A percentile compares a stretch with the other conserved stretches of the same genome.
These are phyloP conservation scores for Propithecus coquereli DNA, from an alignment of 2,113 vertebrate genomes.

Conservation along the genomic window DNA sequence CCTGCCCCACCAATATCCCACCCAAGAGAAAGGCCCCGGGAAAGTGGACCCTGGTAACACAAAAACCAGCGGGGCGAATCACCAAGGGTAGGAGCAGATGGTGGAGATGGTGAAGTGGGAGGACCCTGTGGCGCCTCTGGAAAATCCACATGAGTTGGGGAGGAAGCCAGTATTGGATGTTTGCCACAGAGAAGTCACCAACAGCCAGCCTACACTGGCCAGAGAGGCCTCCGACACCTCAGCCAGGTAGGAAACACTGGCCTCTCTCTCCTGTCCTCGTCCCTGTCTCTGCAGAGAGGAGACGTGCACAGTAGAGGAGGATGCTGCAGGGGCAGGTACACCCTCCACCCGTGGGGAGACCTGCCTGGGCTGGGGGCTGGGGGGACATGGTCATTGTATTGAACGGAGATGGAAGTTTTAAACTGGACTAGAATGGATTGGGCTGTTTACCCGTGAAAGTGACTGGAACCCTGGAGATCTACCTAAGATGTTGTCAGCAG, in stretches of 20 bases:
- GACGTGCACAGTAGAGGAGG: background rate
- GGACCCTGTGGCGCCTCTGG: background rate
- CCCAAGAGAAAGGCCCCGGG: background rate
- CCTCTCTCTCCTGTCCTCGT: background rate
- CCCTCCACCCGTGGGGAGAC: too few species aligned
- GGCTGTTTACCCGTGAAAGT: background rate
- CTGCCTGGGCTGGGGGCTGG: background rate
- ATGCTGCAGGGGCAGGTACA: background rate
- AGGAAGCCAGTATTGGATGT: background rate
- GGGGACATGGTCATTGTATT: background rate
- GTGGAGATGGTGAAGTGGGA: background rate
- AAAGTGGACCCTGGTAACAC: background rate
- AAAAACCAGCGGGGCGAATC: background rate
- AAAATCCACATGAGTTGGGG: background rate
- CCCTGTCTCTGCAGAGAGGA: background rate
- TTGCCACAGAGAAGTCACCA: background rate
- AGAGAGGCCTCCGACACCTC: background rate
- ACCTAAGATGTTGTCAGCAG: background rate
- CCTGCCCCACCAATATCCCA: background rate
- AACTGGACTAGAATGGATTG: background rate
- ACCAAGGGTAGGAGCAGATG: background rate
- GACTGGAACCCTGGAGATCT: background rate
- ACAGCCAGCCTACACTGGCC: background rate
- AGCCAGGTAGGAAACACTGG: background rate
- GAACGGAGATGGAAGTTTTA: background rate